These are phyloP conservation scores for Saguinus midas DNA, from an alignment of 2,113 vertebrate species.

Conservation along the genomic window DNA sequence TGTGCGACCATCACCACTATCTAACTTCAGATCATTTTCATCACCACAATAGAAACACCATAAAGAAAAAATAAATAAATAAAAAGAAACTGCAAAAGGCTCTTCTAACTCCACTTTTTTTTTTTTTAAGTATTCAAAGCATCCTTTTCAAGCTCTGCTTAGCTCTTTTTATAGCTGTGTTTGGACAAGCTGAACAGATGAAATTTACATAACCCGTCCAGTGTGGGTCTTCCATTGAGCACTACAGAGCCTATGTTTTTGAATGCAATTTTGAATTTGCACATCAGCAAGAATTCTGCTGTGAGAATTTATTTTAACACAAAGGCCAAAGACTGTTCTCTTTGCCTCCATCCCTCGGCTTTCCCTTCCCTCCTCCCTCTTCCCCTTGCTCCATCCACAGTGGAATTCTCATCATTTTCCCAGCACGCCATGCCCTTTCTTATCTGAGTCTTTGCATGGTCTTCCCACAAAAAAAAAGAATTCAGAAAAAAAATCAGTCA, in stretches of 20 bases:
- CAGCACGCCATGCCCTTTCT: neutral
- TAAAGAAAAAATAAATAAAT: no score
- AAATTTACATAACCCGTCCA: neutral
- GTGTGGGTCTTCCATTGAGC: neutral
- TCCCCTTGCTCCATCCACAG: neutral
- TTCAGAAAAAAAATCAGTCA: no score
- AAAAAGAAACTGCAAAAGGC: neutral
- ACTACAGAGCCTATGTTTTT: neutral
- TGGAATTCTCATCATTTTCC: neutral
- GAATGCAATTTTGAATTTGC: neutral
- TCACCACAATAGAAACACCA: no score
- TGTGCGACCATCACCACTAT: no score
- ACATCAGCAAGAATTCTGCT: neutral
- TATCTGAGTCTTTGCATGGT: neutral
- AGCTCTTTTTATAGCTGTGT: conserved; percentile 33
- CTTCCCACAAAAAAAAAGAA: neutral
- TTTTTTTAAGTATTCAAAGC: neutral
- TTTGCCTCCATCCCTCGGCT: neutral
- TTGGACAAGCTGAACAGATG: conserved; percentile 31
- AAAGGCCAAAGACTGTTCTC: neutral
- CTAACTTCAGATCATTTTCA: no score
- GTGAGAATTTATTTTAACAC: neutral
- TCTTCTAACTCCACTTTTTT: neutral
- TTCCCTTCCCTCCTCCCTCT: neutral
- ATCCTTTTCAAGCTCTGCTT: conserved; percentile 21